Base-by-base conservation (phyloP, 2,113 vertebrate genomes). In the Lepidothrix coronata region DNA sequence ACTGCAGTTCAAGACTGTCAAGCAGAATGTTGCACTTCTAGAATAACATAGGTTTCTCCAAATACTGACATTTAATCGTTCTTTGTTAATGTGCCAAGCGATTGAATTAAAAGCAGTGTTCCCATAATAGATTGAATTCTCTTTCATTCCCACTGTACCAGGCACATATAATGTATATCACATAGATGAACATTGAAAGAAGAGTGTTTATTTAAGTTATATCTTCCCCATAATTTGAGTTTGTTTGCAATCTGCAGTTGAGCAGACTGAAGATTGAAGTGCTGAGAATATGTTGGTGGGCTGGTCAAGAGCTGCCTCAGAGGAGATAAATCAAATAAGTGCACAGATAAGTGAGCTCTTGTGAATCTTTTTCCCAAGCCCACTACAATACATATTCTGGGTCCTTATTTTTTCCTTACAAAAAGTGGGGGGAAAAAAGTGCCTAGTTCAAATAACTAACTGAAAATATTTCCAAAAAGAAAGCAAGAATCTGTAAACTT, bases 1-100 rank as follows among this genome's bases (percentile, higher is more conserved):
- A 71, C 35, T 19, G 41, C 58, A 91, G 79, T 84, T 85, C 89
- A 88, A 52, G 91, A 83, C 66, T 74, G 52, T 58, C 66, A 91
- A 91, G n/a, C 41, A 92, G 73, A 94, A 89, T 83, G 66, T 48
- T 91, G 54, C 73, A 58, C 86, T 93, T 90, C 94, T 80, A 75
- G 58, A 78, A 86, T 39, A 87, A 85, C 57, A 78, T 21, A 28
- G 59, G 65, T 58, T 71, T 88, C 78, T 91, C 52, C 54, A 95
- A 94, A 85, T 43, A 81, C 58, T 66, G 61, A 49, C 63, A 89
- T 84, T 84, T 91, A 91, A 94, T 89, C 61, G 80, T 63, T 87
- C 77, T 92, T 85, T 86, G 74, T 91, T 85, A 89, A 72, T 46
- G 52, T 91, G 88, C 35, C 70, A 91, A 88, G 21, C 30, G 58